These are phyloP conservation scores for Pandion haliaetus DNA, from an alignment of 2,113 vertebrate species.

Conservation along the genomic window DNA sequence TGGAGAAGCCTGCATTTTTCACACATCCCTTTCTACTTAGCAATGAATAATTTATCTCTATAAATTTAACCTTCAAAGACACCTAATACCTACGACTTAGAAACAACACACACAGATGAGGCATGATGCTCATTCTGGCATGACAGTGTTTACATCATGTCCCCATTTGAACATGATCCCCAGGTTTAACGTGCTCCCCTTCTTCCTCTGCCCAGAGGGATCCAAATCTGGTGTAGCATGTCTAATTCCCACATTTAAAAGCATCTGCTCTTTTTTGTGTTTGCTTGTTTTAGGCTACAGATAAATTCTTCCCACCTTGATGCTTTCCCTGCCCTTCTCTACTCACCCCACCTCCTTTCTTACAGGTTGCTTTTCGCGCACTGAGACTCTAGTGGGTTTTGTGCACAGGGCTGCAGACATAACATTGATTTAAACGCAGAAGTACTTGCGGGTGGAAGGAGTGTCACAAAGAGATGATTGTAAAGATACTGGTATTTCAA, in stretches of 20 bases:
- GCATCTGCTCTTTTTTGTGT: not conserved
- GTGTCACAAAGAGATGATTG: not conserved
- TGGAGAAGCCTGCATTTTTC: not conserved
- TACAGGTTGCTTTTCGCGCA: not conserved
- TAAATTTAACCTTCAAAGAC: not conserved
- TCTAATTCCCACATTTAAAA: fast-evolving
- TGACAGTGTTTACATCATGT: not conserved
- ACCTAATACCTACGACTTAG: not conserved
- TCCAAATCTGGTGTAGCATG: not conserved
- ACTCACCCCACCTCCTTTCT: not conserved
- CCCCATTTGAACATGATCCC: not conserved
- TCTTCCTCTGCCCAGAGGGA: not conserved
- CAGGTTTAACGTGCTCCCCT: not conserved
- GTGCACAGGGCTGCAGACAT: not conserved
- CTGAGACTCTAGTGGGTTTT: not conserved
- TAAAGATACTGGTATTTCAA: not conserved
- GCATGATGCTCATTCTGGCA: not conserved
- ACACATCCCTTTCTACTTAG: not conserved
- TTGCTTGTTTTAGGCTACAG: not conserved
- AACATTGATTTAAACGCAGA: not conserved
- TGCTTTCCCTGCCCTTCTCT: not conserved
- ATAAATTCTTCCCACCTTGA: not conserved
- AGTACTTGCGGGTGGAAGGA: not conserved
- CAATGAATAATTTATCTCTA: not conserved
- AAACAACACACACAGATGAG: not conserved